These are phyloP conservation scores for Halcyon smyrnensis DNA, from an alignment of 2,797 vertebrate species.

Conservation along the genomic window DNA sequence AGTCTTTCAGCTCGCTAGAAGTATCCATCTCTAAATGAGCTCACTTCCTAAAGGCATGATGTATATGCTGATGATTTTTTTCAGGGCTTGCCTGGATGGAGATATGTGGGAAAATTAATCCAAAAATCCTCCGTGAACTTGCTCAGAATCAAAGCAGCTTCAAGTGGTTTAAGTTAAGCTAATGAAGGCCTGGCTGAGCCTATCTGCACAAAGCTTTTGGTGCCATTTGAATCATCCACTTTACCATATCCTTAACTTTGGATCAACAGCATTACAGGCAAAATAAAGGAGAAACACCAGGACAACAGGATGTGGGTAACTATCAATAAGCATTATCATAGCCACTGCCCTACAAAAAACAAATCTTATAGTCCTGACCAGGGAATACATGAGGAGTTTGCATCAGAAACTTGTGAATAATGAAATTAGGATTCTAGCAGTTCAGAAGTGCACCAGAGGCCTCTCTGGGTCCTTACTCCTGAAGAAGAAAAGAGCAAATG, in stretches of 20 bases:
- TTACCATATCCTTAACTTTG: background rate
- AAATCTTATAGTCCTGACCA: background rate
- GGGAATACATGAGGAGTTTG: background rate
- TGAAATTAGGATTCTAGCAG: background rate
- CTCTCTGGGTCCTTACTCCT: background rate
- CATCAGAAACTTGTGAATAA: background rate
- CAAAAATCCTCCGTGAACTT: constrained; percentile 40
- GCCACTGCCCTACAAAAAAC: background rate
- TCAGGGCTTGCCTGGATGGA: background rate
- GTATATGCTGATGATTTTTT: background rate
- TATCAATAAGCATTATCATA: background rate
- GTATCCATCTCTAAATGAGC: background rate
- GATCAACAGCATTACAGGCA: background rate
- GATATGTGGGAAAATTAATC: constrained; percentile 25
- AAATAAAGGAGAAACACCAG: background rate
- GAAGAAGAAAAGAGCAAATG: background rate
- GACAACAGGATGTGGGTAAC: background rate
- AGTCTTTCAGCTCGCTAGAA: background rate
- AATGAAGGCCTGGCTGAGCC: constrained; percentile 23
- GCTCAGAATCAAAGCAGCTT: constrained; percentile 20
- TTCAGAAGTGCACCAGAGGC: background rate
- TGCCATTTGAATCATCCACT: background rate
- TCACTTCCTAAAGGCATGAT: background rate
- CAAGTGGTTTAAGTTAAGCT: constrained; percentile 26
- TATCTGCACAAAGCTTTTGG: background rate